phyloP scores from a whole-genome alignment of 2,797 vertebrate genomes.

The Anguilla megastoma region DNA sequence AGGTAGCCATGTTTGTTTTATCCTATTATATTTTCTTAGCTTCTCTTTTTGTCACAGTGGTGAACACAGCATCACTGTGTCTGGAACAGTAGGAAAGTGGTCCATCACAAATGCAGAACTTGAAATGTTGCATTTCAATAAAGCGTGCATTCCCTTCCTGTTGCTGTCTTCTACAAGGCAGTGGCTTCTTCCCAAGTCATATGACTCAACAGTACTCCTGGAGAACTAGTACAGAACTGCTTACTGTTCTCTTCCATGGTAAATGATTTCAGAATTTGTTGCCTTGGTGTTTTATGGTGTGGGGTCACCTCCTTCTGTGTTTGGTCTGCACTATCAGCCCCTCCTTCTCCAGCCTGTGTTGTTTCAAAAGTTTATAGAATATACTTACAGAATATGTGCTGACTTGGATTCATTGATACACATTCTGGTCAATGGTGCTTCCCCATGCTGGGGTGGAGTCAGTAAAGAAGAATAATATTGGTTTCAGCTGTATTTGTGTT shows the following conservation, averaged over 20 bases:
- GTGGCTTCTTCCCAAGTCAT: background rate
- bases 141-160: background rate
- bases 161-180: background rate
- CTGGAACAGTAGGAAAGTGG: background rate
- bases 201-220: background rate
- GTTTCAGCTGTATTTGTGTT: background rate
- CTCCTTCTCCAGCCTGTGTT: background rate
- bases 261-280: background rate
- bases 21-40: background rate
- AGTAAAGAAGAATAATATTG: background rate
- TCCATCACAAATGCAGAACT: background rate
- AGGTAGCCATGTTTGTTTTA: constrained; percentile 1
- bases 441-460: background rate
- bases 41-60: background rate
- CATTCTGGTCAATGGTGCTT: background rate
- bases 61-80: background rate
- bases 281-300: background rate
- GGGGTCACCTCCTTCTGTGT: background rate
- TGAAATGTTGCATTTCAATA: background rate
- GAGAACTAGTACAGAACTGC: background rate
- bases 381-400: background rate
- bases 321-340: background rate
- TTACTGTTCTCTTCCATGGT: background rate
- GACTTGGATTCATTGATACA: background rate
- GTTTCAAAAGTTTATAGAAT: background rate